Evolutionary conservation across 2,113 vertebrate genomes (phyloP), one percentile per base, ranked within the genome.

Genomic region (Atlantisia rogersi): DNA sequence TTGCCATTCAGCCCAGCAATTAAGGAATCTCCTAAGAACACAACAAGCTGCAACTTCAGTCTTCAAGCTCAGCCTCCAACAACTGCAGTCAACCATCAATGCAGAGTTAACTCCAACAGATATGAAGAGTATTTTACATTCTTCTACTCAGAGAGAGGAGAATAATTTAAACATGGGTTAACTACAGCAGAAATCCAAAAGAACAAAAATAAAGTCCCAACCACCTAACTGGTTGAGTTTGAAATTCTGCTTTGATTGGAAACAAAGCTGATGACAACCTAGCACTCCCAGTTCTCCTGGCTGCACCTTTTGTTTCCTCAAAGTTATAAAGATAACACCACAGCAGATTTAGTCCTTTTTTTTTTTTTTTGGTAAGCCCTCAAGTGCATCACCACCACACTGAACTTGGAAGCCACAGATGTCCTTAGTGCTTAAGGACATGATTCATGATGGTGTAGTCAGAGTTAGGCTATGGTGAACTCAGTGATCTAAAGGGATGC

Each of bases 11-110:
- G 29, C 39, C 26, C 8, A 32, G 62, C 17, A 56, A 31, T 14
- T 55, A 55, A 39, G 24, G 12, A 29, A 50, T 37, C 56, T 63
- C 35, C 10, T 13, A 68, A 14, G 29, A 55, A 68, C 15, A 46
- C 1, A 48, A 3, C 0, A 0, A 75, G 10, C 20, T 75, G 35
- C 35, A 31, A 50, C 25, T 48, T 42, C 18, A 42, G 40, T 37
- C 31, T 82, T 75, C 28, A 52, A 29, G 10, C 37, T 74, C 56
- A 37, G 37, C 28, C 63, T 76, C 18, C 50, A 42, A 69, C 62
- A 75, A 29, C 26, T 64, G 32, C 8, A 44, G 63, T 11, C 0
- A 0, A 63, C 26, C 48, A 50, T 42, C 56, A 64, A 15, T 9
- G 19, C 42, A 29, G 22, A 76, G 70, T 3, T 55, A 13, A 63